phyloP scores from a whole-genome alignment of 2,797 vertebrate species.

The Galago senegalensis region DNA sequence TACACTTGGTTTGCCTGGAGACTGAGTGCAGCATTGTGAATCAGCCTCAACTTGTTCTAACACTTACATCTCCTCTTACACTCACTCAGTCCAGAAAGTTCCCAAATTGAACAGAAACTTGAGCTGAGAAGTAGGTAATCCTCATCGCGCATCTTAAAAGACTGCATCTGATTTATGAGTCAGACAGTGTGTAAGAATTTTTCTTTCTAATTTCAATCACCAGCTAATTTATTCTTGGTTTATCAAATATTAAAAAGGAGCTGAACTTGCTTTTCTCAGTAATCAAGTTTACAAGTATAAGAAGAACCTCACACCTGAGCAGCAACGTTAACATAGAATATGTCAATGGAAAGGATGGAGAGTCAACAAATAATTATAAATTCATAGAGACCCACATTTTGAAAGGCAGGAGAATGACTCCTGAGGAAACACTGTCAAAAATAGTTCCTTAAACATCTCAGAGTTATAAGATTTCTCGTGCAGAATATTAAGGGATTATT shows the following conservation, averaged over 20 bases:
- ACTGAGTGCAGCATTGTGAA: not conserved
- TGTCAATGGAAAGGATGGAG: not conserved
- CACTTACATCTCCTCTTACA: not conserved
- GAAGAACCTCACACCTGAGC: not conserved
- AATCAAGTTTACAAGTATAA: constrained; percentile 35
- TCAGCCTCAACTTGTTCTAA: not conserved
- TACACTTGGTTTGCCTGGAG: not conserved
- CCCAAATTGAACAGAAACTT: not conserved
- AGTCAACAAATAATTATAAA: constrained; percentile 40
- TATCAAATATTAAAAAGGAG: constrained; percentile 6
- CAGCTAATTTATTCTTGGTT: constrained; percentile 30
- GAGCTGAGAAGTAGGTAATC: not conserved
- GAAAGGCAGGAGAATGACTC: not conserved
- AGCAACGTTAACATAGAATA: not conserved
- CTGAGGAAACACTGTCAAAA: constrained; percentile 13
- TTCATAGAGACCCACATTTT: not conserved
- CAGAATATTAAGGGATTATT: constrained; percentile 39
- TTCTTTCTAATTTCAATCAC: constrained; percentile 52
- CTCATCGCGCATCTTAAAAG: not conserved
- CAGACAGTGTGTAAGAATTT: not conserved
- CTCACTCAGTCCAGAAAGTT: not conserved
- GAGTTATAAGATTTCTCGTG: not conserved
- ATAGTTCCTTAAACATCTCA: constrained; percentile 28
- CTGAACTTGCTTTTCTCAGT: not conserved
- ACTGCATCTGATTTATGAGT: not conserved